Percentiles rank a stretch among this genome's conserved stretches.
Conservation (phyloP, 2,888 invertebrate species). For the Pammene fasciana region DNA sequence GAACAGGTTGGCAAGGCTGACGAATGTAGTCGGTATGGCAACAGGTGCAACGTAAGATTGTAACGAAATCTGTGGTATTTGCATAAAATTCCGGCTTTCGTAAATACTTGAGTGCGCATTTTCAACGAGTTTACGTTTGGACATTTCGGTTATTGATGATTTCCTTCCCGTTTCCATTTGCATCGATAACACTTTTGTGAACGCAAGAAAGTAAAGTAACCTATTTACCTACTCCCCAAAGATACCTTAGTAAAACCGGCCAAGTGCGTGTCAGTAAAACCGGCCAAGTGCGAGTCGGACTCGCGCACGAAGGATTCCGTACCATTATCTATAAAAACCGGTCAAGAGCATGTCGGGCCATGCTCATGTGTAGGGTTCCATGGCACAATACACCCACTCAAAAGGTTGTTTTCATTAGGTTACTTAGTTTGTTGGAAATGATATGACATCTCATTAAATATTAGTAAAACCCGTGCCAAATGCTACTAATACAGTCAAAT, state of each 20-base stretch:
- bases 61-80: conserved; percentile 32
- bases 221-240: too few species aligned
- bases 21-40: conserved; percentile 25
- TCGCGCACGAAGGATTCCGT: too few species aligned
- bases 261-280: too few species aligned
- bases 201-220: background rate
- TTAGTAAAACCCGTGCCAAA: conserved; percentile 14
- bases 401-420: too few species aligned
- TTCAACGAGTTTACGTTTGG: conserved; percentile 7
- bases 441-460: background rate
- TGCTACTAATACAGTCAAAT: conserved; percentile 11
- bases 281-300: too few species aligned
- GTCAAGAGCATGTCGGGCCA: too few species aligned
- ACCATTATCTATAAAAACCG: too few species aligned
- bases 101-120: conserved; percentile 2
- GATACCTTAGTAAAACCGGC: conserved; percentile 2
- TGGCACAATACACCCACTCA: too few species aligned
- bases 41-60: conserved; percentile 38
- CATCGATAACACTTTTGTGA: background rate
- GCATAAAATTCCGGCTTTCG: conserved; percentile 20
- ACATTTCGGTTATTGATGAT: conserved; percentile 4
- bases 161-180: conserved; percentile 13
- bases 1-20: conserved; percentile 32
- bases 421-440: conserved; percentile 19
- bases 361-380: too few species aligned